A percentile compares a stretch with the other conserved stretches of the same genome.
Conservation (phyloP, 2,888 invertebrate genomes). For the Hypsopygia costalis region DNA sequence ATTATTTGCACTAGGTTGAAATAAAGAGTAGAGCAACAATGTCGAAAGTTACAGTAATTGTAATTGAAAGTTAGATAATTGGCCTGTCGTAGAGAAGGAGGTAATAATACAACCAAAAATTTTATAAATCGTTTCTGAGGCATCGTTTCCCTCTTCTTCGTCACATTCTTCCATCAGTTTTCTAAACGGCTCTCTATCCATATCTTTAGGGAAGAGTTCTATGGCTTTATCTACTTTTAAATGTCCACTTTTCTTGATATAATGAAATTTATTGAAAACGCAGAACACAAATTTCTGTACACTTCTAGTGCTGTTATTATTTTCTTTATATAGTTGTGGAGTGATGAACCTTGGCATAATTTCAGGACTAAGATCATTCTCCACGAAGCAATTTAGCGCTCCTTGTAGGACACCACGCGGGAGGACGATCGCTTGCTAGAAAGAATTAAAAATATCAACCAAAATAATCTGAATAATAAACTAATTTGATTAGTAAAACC, state of each 20-base stretch:
- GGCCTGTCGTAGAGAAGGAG: too few species aligned
- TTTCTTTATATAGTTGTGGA: constrained; percentile 27
- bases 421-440: constrained; percentile 31
- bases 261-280: constrained; percentile 43
- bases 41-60: too few species aligned
- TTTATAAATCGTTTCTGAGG: constrained; percentile 43
- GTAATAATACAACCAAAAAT: constrained; percentile 44
- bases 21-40: too few species aligned
- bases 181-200: constrained; percentile 35
- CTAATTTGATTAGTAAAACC: too few species aligned
- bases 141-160: constrained; percentile 33
- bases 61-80: too few species aligned
- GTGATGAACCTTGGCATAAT: constrained; percentile 36
- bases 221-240: constrained; percentile 47
- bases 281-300: constrained; percentile 54
- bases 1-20: too few species aligned
- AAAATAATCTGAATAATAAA: too few species aligned
- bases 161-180: constrained; percentile 46
- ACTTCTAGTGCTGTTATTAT: constrained; percentile 37
- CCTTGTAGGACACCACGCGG: constrained; percentile 29
- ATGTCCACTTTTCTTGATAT: constrained; percentile 38
- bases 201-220: constrained; percentile 36
- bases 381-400: constrained; percentile 34
- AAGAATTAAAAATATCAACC: too few species aligned
- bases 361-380: constrained; percentile 36